Evolutionary conservation across 2,113 vertebrate species (phyloP), one percentile per base, ranked within the genome.

Genomic region (Ciconia boyciana): DNA sequence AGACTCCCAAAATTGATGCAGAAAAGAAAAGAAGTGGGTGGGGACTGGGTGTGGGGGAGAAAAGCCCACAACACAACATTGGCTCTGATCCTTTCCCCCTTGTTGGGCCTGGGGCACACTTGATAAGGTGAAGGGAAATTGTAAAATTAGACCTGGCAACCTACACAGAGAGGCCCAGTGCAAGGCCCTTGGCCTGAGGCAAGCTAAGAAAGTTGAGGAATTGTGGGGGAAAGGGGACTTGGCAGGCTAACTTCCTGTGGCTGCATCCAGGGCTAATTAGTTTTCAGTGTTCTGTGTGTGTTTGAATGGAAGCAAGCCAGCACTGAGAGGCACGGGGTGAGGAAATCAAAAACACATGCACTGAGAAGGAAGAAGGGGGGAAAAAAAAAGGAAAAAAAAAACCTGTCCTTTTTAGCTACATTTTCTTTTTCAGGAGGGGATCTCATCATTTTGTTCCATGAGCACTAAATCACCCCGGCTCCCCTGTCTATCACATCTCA

Each of bases 341-440:
- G 98, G 97, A 99, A 99, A 99, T 99, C 97, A 98, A 97, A 98
- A 98, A 94, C 99, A 99, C 96, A 99, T 99, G 98, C 98, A 83
- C 79, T 16, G 13, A 95, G 93, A 97, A 95, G 96, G 97, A 93
- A 88, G 85, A 93, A 93, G 74, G n/a, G 64, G 24, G 14, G 80
- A 54, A 66, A 81, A 68, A 68, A 85, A 11, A 69, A 71, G 66
- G 85, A 75, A 64, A 71, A 64, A 64, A 11, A n/a, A 48, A 48
- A 9, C n/a, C 88, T 96, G 96, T 93, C 97, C 94, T 97, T 98
- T 96, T 97, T 77, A 90, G 97, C 97, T 97, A 96, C 97, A 68
- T 98, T 98, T 98, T 97, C 96, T 97, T 97, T 98, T 97, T 84
- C 75, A 87, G 87, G 94, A 96, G 94, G 94, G 85, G 93, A 96